Base-by-base conservation (phyloP, 2,888 invertebrate genomes). In the Aricia artaxerxes region DNA sequence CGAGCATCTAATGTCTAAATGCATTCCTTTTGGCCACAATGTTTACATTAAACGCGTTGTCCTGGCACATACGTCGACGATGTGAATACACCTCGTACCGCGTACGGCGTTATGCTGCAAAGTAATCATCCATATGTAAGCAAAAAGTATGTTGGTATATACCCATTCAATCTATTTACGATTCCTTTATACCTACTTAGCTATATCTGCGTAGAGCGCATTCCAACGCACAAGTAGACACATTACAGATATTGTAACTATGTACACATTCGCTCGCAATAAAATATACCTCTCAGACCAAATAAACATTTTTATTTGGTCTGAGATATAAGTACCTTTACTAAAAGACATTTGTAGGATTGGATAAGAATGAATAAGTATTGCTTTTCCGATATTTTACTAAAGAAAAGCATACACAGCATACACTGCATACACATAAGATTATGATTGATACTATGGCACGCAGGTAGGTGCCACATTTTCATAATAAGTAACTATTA, bases 81-180 rank as follows among this genome's bases (percentile, higher is more conserved):
- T 84, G 85, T 87, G 88, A 87, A 87, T 88, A 88, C 87, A 87
- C 88, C 88, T 87, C 88, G 85, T 88, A 87, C 88, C 87, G 85
- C 85, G 87, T 88, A 87, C 88, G 87, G 85, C 85, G 87, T 87
- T 85, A 87, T 87, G 83, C 85, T 87, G 89, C 89, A 87, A 90
- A 90, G 88, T 86, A 84, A 87, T 90, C 89, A 88, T 87, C 86
- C 88, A 87, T 90, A 87, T 69, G 69, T 86, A 90, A 89, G 92
- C 92, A 90, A 92, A 92, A 91, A 89, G 87, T 89, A 87, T 84
- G 87, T 91, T 89, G 86, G 86, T 88, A 90, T 89, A 87, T 91
- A 93, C 89, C 90, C 91, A 93, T 93, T 93, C 92, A 93, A 92
- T 94, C 93, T 94, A 93, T 94, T 94, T 93, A 93, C 92, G 92